phyloP scores from a whole-genome alignment of 2,797 vertebrate species.

The Ibycter americanus region DNA sequence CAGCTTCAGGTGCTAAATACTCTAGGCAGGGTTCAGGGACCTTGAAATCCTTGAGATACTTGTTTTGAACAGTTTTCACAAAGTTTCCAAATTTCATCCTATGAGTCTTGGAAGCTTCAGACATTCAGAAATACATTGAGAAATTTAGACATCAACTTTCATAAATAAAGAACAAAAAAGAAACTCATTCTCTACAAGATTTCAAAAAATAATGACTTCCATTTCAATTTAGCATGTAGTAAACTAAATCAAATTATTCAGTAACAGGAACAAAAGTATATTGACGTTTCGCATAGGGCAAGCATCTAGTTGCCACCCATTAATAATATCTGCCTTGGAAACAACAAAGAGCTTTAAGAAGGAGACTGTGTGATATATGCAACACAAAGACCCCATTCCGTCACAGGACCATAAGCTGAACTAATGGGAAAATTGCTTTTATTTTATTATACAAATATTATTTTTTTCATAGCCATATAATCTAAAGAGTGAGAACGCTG shows the following conservation, averaged over 20 bases:
- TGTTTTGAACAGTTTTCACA: neutral
- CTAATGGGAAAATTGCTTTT: neutral
- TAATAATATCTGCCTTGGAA: neutral
- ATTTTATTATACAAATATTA: neutral
- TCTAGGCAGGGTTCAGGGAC: neutral
- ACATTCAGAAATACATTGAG: neutral
- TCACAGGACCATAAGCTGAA: neutral
- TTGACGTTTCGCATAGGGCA: neutral
- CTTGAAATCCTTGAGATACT: neutral
- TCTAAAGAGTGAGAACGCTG: neutral
- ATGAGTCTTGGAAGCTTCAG: neutral
- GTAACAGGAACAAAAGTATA: neutral
- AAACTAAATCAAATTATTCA: neutral
- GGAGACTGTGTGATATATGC: neutral
- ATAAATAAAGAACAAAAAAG: neutral
- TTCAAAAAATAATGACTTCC: neutral
- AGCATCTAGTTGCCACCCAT: neutral
- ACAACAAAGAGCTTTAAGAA: neutral
- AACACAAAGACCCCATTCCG: neutral
- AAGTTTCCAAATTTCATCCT: neutral
- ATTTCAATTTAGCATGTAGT: neutral
- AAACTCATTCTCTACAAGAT: no score
- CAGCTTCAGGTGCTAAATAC: neutral
- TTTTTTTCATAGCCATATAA: neutral
- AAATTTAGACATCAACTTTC: neutral